Base-by-base conservation (phyloP, 2,797 vertebrate species). In the Acipenser oxyrinchus region DNA sequence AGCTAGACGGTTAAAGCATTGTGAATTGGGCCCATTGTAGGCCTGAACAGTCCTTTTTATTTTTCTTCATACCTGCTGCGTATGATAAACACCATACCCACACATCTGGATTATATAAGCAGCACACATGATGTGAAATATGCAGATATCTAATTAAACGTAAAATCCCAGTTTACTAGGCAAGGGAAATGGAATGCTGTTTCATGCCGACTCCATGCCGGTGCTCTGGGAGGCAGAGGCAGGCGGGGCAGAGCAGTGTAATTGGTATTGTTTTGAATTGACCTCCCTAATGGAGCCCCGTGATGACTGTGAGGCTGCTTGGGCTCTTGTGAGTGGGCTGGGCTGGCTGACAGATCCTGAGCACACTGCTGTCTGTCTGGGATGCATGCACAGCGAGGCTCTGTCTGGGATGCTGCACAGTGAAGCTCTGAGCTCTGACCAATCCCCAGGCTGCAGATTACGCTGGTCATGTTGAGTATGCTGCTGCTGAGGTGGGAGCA, bases 231-330 rank as follows among this genome's bases (percentile, higher is more conserved):
- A 37, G 37, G 37, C 52, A 12, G 52, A 9, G 52, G 6, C 52
- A 1, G 52, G 52, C 12, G 6, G 9, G 3, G 52, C 9, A 12
- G 52, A 12, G 12, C 9, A 9, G 9, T 12, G 52, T 53, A 13
- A 11, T 58, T n/a, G 10, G 11, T 11, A 10, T 13, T 13, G 55
- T n/a, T 58, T 37, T 58, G 6, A 58, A 13, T 58, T 58, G 12
- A 83, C 83, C 85, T 87, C 81, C 84, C 84, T 69, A 70, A 73
- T 70, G 68, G 74, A 78, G 78, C 78, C 78, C 77, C 65, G 70
- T 75, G 74, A 73, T 78, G 79, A 76, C 77, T 83, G 73, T 70
- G 60, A 68, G 70, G 71, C 76, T 2, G 37, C 11, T 64, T 70
- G 70, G 37, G n/a, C 75, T 0, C 75, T 49, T 55, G n/a, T n/a